Evolutionary conservation across 1,140 invertebrate species (phyloP), one percentile per base, ranked within the genome.

Genomic region (Saccostrea cuccullata): DNA sequence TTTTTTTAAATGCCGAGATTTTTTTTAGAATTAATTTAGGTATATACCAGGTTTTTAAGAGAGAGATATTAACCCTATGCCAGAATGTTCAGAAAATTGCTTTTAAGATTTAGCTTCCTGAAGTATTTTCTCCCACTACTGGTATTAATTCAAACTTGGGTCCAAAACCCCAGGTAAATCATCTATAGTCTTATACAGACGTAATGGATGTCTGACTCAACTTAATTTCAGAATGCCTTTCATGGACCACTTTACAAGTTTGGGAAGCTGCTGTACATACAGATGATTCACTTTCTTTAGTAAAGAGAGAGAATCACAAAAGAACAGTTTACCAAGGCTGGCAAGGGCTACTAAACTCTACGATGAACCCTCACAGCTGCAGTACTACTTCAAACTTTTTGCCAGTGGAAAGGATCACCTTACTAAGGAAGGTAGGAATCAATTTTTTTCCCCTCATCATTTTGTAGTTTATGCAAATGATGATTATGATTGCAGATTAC

Each of bases 311-410:
- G 93, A 58, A 94, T 94, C 86, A 94, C 91, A 15, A 87, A 91
- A 73, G 92, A 94, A 87, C 92, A 94, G 89, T 94, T 94, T 91
- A 91, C 93, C 4, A 93, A 92, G 77, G 90, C 93, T 23, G 93
- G 93, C 13, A 93, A 91, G 87, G 93, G 84, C 90, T 94, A 5
- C 87, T 94, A 92, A 91, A 85, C 89, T 92, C 85, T 91, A 92
- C 86, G 90, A 92, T 83, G 92, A 92, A 67, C 84, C 87, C 20
- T 90, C 91, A 11, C 92, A 94, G 87, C 92, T 91, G 58, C 92
- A 92, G 82, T 94, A 94, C 82, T 94, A 94, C 89, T 94, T 94
- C 86, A 91, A 90, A 86, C 82, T 94, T 40, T 94, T 94, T 92
- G 85, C 93, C 67, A 83, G 83, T 36, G 92, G 92, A 56, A 94